Conservation (phyloP, 2,113 vertebrate genomes). For the Neotoma lepida region DNA sequence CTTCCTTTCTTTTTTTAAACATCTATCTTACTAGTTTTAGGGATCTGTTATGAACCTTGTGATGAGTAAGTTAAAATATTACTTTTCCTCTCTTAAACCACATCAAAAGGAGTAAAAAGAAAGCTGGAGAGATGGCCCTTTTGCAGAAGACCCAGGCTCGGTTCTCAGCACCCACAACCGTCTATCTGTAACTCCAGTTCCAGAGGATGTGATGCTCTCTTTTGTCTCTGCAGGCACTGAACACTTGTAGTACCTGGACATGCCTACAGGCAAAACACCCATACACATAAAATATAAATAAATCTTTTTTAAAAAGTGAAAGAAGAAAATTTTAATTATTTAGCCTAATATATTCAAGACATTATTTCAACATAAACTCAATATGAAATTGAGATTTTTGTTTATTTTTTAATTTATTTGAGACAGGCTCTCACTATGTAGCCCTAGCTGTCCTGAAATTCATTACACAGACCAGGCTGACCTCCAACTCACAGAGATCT, state of each 20-base stretch:
- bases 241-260: background rate
- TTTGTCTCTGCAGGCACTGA: background rate
- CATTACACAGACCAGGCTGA: background rate
- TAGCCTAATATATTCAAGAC: background rate
- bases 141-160: background rate
- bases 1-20: background rate
- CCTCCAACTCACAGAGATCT: background rate
- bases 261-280: background rate
- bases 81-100: background rate
- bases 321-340: background rate
- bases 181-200: background rate
- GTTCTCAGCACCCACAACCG: background rate
- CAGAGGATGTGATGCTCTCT: background rate
- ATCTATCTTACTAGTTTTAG: background rate
- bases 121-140: background rate
- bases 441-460: background rate
- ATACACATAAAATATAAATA: background rate
- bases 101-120: background rate
- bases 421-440: background rate
- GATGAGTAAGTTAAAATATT: background rate
- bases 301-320: background rate
- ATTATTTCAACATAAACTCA: conserved; percentile 33
- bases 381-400: background rate
- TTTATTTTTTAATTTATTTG: background rate
- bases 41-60: background rate